These are phyloP conservation scores for Myotis findleyi DNA, from an alignment of 2,797 vertebrate species.

Conservation along the genomic window DNA sequence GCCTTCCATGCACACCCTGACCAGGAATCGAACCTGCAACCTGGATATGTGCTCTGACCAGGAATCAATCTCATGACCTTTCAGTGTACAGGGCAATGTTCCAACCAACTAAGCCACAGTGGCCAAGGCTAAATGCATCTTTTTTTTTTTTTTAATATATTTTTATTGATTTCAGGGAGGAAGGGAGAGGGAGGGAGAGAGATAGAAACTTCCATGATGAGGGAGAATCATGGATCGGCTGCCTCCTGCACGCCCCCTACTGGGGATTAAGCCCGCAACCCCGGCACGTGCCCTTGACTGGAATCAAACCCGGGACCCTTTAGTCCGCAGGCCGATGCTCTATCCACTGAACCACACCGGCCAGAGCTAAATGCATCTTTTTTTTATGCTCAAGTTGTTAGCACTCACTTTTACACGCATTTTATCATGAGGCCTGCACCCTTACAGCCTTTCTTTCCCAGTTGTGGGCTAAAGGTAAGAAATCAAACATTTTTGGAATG, in stretches of 20 bases:
- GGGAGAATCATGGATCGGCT: no score
- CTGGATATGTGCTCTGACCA: background rate
- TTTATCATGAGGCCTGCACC: background rate
- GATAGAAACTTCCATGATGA: no score
- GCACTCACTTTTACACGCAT: background rate
- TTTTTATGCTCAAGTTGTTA: background rate
- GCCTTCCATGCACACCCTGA: background rate
- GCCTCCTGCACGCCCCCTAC: no score
- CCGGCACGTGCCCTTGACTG: no score
- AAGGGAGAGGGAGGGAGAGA: no score
- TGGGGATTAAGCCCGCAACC: no score
- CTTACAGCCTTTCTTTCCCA: background rate
- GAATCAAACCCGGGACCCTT: no score
- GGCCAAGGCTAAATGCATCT: background rate
- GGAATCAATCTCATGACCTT: background rate
- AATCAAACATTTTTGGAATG: slow-evolving; percentile 3
- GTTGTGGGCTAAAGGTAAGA: background rate
- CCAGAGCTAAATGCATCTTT: background rate
- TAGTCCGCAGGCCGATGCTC: no score
- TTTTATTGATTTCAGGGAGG: no score
- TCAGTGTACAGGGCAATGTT: background rate
- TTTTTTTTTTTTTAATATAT: background rate
- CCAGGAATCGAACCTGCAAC: background rate
- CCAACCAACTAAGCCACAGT: background rate
- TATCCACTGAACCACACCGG: background rate